These are phyloP conservation scores for Diceros bicornis DNA, from an alignment of 2,797 vertebrate genomes.

Conservation along the genomic window DNA sequence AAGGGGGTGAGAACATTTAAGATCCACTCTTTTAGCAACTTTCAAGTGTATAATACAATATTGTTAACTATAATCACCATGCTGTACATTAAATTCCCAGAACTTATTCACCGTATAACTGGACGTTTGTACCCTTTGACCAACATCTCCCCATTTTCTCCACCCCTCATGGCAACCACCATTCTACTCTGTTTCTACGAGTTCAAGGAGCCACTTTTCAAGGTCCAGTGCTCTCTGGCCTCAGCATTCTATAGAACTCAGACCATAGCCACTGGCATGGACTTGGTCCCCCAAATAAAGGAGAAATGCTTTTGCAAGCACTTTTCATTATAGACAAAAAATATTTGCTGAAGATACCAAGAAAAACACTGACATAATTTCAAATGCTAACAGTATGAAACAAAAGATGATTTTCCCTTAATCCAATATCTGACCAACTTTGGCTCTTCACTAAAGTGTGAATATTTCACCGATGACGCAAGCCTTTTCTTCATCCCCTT, in stretches of 20 bases:
- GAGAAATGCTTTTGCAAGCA: neutral
- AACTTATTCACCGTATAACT: neutral
- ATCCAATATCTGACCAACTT: neutral
- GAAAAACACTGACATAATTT: constrained; percentile 63
- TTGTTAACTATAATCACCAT: neutral
- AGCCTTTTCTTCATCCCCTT: neutral
- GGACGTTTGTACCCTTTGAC: neutral
- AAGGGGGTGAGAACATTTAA: neutral
- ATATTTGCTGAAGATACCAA: constrained; percentile 57
- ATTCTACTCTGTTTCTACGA: neutral
- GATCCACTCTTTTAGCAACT: neutral
- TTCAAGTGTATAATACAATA: neutral
- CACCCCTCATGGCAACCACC: neutral
- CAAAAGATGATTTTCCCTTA: constrained; percentile 50
- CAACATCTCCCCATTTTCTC: neutral
- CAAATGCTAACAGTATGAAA: constrained; percentile 62
- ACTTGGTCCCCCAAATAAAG: neutral
- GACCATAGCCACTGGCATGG: neutral
- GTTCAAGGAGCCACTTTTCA: neutral
- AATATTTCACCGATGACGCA: neutral
- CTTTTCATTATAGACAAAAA: constrained; percentile 33
- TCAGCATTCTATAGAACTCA: neutral
- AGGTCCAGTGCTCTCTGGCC: neutral
- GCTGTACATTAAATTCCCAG: neutral
- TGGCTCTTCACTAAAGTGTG: neutral